Conservation (phyloP, 1,140 invertebrate species). For the Alviniconcha marisindica region DNA sequence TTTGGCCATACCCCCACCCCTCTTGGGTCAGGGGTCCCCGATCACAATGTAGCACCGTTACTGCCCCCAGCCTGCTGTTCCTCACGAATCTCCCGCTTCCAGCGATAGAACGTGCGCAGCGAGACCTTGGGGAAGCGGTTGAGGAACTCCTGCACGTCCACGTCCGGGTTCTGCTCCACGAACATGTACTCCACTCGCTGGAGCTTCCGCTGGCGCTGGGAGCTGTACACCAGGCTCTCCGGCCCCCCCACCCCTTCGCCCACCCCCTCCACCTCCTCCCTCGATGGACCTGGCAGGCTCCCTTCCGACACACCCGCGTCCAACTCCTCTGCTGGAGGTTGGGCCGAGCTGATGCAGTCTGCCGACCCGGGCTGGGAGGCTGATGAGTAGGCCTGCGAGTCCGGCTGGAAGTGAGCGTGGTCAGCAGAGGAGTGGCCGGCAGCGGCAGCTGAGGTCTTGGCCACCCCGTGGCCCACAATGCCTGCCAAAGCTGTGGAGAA, state of each 20-base stretch:
- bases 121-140: slow-evolving; percentile 48
- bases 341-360: not conserved
- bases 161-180: slow-evolving; percentile 51
- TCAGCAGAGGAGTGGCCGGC: not conserved
- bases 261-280: not conserved
- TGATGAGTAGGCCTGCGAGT: not conserved
- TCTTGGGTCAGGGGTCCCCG: too few species aligned
- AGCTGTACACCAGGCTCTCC: slow-evolving; percentile 23
- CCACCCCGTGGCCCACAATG: not conserved
- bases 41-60: not conserved
- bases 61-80: slow-evolving; percentile 34
- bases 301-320: not conserved
- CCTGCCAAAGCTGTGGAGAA: slow-evolving; percentile 26
- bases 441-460: not conserved
- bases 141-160: slow-evolving; percentile 53
- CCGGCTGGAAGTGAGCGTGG: too few species aligned
- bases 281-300: too few species aligned
- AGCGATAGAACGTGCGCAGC: slow-evolving; percentile 53
- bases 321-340: too few species aligned
- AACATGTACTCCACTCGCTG: slow-evolving; percentile 54
- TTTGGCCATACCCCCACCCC: too few species aligned
- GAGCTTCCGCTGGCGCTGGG: slow-evolving; percentile 50
- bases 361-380: not conserved
- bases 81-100: slow-evolving; percentile 54
- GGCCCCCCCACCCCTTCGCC: not conserved